Percentiles rank a stretch among this genome's conserved stretches.
phyloP scores from a whole-genome alignment of 2,113 vertebrate species.

The Meles meles region DNA sequence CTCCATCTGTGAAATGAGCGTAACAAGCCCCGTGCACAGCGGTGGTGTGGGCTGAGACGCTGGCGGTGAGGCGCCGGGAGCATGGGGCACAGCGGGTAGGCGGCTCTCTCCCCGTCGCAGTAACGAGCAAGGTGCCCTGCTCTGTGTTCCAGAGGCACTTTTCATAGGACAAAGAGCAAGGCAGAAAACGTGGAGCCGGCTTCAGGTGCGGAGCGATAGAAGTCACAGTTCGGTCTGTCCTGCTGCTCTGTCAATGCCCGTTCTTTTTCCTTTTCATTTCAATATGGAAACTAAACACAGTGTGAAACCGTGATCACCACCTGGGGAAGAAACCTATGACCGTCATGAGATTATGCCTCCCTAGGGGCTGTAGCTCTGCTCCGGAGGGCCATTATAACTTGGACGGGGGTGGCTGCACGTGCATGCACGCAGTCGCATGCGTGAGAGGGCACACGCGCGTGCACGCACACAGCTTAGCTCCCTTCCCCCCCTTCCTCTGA shows the following conservation, averaged over 20 bases:
- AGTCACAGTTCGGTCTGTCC: background rate
- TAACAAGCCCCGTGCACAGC: too few species aligned
- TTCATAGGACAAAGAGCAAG: background rate
- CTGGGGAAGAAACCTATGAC: background rate
- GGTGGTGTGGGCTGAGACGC: rapidly evolving
- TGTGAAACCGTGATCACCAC: background rate
- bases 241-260: background rate
- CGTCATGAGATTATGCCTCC: background rate
- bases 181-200: background rate
- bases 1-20: background rate
- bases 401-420: background rate
- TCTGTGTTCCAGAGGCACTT: background rate
- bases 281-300: background rate
- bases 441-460: rapidly evolving
- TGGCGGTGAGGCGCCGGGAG: background rate
- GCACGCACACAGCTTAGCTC: background rate
- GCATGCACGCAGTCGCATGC: rapidly evolving
- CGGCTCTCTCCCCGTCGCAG: rapidly evolving
- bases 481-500: background rate
- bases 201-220: background rate
- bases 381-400: background rate
- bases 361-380: background rate
- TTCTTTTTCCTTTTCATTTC: background rate
- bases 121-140: background rate
- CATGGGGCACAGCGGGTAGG: rapidly evolving